Percentiles rank a stretch among this genome's conserved stretches.
Conservation (phyloP, 2,113 vertebrate genomes). For the Eulacestoma nigropectus region DNA sequence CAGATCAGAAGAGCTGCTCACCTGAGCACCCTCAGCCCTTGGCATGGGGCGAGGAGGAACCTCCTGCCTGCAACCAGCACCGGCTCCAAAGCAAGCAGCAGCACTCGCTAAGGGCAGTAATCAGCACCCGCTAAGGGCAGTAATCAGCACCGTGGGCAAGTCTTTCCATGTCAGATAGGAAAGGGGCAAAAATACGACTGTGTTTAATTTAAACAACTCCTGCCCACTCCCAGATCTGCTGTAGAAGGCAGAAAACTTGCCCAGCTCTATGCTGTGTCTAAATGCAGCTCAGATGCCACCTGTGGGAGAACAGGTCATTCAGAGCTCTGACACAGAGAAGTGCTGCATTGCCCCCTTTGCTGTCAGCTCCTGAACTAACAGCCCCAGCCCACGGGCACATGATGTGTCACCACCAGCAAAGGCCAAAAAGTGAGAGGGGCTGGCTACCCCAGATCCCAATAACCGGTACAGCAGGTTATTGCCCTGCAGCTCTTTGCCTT, state of each 20-base stretch:
- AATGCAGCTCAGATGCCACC: neutral
- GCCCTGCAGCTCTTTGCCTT: neutral
- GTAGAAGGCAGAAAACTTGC: neutral
- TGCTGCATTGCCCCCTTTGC: neutral
- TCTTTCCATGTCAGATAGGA: neutral
- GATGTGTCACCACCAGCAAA: neutral
- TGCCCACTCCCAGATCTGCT: neutral
- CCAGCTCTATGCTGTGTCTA: neutral
- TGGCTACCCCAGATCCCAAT: neutral
- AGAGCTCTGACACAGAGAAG: neutral
- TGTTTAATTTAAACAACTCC: neutral
- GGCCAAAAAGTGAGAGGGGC: neutral
- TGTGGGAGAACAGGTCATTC: neutral
- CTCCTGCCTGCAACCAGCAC: neutral
- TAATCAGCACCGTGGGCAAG: neutral
- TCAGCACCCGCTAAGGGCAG: rapidly evolving
- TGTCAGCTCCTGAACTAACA: neutral
- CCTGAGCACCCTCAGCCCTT: neutral
- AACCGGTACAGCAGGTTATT: slow-evolving; percentile 14
- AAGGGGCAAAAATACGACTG: neutral
- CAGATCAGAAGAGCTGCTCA: neutral
- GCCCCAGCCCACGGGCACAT: neutral
- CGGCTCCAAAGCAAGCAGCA: neutral
- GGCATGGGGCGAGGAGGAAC: rapidly evolving
- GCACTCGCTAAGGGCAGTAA: neutral